Evolutionary conservation across 2,888 invertebrate genomes (phyloP), one percentile per base, ranked within the genome.

Genomic region (Amiota minor): DNA sequence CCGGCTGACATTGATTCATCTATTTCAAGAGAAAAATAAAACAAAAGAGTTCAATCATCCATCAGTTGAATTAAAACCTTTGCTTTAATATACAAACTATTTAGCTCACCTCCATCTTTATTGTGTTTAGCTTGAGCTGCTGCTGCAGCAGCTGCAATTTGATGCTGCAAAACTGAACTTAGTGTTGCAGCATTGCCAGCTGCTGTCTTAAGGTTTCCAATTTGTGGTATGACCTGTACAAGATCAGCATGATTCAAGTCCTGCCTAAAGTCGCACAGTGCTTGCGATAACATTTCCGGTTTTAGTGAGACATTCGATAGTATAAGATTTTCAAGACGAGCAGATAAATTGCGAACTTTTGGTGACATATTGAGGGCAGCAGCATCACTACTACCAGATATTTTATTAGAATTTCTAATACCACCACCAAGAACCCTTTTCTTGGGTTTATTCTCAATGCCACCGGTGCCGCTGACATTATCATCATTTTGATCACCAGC

Each of bases 231-330:
- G 53, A 89, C 88, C 61, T 89, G 88, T 70, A 89, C 86, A 59
- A 90, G 84, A 73, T 90, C 90, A 10, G 88, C 82, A 67, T 86
- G 84, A 75, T 81, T 84, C 53, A 89, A 80, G 78, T 89, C 90
- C 70, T 87, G 87, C 61, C 90, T 88, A 75, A 89, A 88, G 72
- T 90, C 90, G 69, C 89, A 88, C 61, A 90, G 75, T 6, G 89
- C 86, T 73, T 89, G 89, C 11, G 89, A 83, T 71, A 89, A 83
- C 74, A 89, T 87, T 50, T 88, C 88, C 1, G 87, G 85, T 74
- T 88, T 87, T 10, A 88, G 81, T 9, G 84, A 77, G 12, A 86
- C 82, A 78, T 86, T 85, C 55, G 86, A 85, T 18, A 88, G 81
- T 70, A 89, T 89, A 10, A 89, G 77, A 75, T 89, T 89, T 71